phyloP scores from a whole-genome alignment of 2,888 invertebrate species.

The Protonemura montana region DNA sequence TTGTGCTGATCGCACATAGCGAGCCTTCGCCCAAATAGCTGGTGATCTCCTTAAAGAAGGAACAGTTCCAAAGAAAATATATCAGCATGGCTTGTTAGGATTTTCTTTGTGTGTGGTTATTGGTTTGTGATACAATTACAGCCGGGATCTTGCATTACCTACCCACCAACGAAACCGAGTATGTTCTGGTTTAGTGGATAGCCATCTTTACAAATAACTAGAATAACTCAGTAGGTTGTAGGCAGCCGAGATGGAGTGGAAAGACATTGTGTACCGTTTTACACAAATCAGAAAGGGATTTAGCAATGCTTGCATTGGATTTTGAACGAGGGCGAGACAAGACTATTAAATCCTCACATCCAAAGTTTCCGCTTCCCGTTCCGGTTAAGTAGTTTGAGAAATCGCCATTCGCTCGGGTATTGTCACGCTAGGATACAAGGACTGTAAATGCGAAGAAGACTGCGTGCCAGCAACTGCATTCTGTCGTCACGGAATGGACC shows the following conservation, averaged over 20 bases:
- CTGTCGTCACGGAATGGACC: background rate
- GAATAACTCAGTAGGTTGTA: constrained; percentile 32
- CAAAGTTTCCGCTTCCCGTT: constrained; percentile 27
- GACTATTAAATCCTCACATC: constrained; percentile 1
- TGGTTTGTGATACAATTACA: constrained; percentile 40
- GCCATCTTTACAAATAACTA: constrained; percentile 1
- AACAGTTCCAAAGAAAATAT: constrained; percentile 14
- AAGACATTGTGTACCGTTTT: background rate
- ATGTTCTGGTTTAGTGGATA: background rate
- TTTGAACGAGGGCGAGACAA: background rate
- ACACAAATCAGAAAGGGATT: constrained; percentile 28
- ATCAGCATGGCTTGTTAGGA: constrained; percentile 14
- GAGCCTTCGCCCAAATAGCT: background rate
- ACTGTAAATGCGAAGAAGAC: too few relatives aligned
- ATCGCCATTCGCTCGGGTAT: background rate
- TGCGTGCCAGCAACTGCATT: too few relatives aligned
- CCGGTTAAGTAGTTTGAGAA: constrained; percentile 21
- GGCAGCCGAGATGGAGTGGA: constrained; percentile 26
- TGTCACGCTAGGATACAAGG: background rate
- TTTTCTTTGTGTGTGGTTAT: constrained; percentile 18
- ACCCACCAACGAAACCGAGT: constrained; percentile 10
- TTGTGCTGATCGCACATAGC: constrained; percentile 7
- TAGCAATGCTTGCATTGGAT: background rate
- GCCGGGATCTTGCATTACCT: constrained; percentile 9
- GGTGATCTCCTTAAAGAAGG: background rate